These are phyloP conservation scores for Ceriagrion tenellum DNA, from an alignment of 2,888 invertebrate species.

Conservation along the genomic window DNA sequence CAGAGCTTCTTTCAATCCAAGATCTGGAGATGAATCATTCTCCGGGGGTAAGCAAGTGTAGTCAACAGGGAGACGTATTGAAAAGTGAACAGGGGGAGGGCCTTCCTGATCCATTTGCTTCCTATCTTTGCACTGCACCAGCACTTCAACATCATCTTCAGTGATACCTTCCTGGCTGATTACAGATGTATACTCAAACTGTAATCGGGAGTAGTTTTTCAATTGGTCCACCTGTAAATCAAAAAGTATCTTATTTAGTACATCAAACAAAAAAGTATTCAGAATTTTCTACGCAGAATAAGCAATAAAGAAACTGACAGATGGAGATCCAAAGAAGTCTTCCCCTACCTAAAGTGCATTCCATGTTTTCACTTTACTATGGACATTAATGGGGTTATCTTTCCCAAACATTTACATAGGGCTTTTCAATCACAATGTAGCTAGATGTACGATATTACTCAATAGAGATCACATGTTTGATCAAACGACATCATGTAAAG, in stretches of 20 bases:
- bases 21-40: conserved; percentile 15
- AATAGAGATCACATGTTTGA: too few relatives aligned
- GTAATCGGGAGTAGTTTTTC: conserved; percentile 61
- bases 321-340: too few relatives aligned
- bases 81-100: conserved; percentile 60
- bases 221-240: conserved; percentile 52
- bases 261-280: too few relatives aligned
- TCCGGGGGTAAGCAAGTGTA: conserved; percentile 26
- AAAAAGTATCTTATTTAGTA: background rate
- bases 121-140: conserved; percentile 55
- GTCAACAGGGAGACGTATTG: conserved; percentile 65
- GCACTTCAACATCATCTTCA: conserved; percentile 64
- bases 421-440: too few relatives aligned
- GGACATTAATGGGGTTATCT: too few relatives aligned
- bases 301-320: too few relatives aligned
- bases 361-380: too few relatives aligned
- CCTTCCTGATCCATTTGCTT: conserved; percentile 46
- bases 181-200: conserved; percentile 65
- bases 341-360: too few relatives aligned
- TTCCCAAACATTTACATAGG: too few relatives aligned
- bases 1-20: conserved; percentile 35
- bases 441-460: too few relatives aligned
- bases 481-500: too few relatives aligned
- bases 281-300: too few relatives aligned
- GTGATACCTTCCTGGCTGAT: conserved; percentile 37